Evolutionary conservation across 2,797 vertebrate species (phyloP).

Genomic region (Podarcis lilfordi): DNA sequence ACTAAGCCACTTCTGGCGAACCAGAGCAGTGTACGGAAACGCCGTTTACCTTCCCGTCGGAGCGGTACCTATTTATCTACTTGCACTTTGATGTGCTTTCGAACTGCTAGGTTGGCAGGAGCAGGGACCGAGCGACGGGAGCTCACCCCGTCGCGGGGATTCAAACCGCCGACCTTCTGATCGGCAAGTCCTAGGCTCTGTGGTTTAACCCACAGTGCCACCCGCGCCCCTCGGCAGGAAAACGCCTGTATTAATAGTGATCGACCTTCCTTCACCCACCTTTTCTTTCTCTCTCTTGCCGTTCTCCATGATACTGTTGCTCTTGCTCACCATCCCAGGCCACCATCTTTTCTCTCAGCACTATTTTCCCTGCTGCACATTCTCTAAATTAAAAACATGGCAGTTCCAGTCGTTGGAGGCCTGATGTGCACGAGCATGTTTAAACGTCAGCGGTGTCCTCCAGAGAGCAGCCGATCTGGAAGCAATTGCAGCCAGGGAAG

Average conservation of each 20-base stretch:
- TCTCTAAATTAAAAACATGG: not conserved
- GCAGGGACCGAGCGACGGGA: no score
- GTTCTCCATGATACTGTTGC: not conserved
- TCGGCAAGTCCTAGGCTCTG: no score
- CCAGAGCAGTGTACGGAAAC: no score
- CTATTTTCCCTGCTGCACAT: not conserved
- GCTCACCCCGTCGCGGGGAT: no score
- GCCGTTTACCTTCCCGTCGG: no score
- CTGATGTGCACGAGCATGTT: not conserved
- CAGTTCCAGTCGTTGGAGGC: not conserved
- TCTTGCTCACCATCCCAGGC: not conserved
- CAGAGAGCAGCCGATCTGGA: not conserved
- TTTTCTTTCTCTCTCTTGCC: not conserved
- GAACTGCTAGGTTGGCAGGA: no score
- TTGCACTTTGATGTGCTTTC: no score
- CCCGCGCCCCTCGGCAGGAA: not conserved
- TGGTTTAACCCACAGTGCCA: no score
- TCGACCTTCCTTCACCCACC: not conserved
- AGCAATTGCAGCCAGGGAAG: not conserved
- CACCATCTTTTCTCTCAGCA: not conserved
- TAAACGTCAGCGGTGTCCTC: not conserved
- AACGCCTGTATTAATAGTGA: not conserved
- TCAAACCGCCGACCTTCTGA: no score
- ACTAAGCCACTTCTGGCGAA: no score
- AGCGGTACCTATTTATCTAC: no score